Evolutionary conservation across 2,888 invertebrate genomes (phyloP).

Genomic region (Melangyna quadrimaculata): DNA sequence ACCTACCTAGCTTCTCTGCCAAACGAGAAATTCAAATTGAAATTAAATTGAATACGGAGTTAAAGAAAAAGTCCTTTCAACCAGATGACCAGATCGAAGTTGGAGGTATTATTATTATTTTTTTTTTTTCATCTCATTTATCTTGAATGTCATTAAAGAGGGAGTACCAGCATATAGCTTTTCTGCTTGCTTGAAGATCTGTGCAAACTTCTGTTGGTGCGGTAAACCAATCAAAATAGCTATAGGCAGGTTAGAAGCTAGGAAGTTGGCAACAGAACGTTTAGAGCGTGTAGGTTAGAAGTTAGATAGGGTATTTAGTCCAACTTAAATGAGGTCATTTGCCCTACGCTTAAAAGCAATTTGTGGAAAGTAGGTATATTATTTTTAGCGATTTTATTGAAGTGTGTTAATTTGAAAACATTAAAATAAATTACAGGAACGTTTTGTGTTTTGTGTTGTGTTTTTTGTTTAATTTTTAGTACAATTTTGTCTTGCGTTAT

Average conservation of each 20-base stretch:
- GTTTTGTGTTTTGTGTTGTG: no score
- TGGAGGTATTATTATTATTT: not conserved
- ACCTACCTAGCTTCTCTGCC: not conserved
- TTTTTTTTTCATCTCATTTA: not conserved
- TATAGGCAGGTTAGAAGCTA: not conserved
- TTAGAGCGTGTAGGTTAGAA: not conserved
- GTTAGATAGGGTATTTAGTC: not conserved
- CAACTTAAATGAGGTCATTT: not conserved
- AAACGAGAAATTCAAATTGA: constrained; percentile 15
- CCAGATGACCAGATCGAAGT: constrained; percentile 22
- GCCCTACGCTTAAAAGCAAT: not conserved
- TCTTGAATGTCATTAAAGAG: not conserved
- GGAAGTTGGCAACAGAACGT: not conserved
- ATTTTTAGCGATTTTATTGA: not conserved
- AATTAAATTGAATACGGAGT: constrained; percentile 15
- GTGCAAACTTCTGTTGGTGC: constrained; percentile 9
- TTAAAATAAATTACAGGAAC: not conserved
- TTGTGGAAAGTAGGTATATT: not conserved
- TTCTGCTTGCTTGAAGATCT: constrained; percentile 21
- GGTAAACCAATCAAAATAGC: not conserved
- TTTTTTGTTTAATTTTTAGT: no score
- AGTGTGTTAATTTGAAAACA: not conserved
- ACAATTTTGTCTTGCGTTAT: no score
- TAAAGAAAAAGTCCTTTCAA: not conserved
- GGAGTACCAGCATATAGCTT: not conserved